A percentile compares a stretch with the other conserved stretches of the same genome.
Evolutionary conservation across 1,140 invertebrate genomes (phyloP).

Genomic region (Drosophila tristis): DNA sequence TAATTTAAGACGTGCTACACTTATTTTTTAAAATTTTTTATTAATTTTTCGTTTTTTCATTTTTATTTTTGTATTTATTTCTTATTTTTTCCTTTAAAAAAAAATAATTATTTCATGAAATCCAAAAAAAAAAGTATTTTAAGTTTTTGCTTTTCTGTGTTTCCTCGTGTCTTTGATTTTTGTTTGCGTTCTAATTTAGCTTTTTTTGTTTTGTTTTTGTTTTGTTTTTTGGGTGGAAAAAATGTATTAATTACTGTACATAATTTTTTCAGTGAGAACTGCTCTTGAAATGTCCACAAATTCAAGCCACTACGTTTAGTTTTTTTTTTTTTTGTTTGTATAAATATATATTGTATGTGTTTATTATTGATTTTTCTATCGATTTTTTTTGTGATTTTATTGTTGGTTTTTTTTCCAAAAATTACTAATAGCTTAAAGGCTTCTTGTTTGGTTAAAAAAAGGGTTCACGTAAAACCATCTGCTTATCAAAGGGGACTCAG

Average conservation of each 20-base stretch:
- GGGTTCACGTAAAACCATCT: conserved; percentile 6
- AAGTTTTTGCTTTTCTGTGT: conserved; percentile 14
- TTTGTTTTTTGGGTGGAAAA: conserved; percentile 16
- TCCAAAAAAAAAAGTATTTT: conserved; percentile 7
- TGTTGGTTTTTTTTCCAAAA: conserved; percentile 24
- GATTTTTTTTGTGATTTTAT: conserved; percentile 9
- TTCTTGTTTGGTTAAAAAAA: conserved; percentile 21
- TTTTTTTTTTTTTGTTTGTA: conserved; percentile 22
- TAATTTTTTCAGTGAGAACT: conserved; percentile 26
- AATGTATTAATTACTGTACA: conserved; percentile 32
- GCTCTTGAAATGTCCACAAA: conserved; percentile 22
- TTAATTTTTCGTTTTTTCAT: conserved; percentile 28
- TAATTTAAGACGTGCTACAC: not conserved
- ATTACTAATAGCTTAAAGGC: conserved; percentile 48
- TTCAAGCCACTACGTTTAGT: conserved; percentile 41
- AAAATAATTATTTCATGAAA: conserved; percentile 23
- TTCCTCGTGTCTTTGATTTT: conserved; percentile 30
- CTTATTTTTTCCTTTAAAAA: conserved; percentile 30
- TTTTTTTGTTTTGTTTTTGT: conserved; percentile 3
- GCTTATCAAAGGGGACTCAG: conserved; percentile 22
- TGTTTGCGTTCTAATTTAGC: conserved; percentile 16
- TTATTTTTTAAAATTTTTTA: conserved; percentile 35
- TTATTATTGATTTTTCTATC: conserved; percentile 14
- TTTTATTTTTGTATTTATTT: conserved; percentile 37
- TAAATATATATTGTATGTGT: conserved; percentile 54